A percentile compares a stretch with the other conserved stretches of the same genome.
Evolutionary conservation across 2,797 vertebrate genomes (phyloP).

Genomic region (Parauchenoglanis ngamensis): DNA sequence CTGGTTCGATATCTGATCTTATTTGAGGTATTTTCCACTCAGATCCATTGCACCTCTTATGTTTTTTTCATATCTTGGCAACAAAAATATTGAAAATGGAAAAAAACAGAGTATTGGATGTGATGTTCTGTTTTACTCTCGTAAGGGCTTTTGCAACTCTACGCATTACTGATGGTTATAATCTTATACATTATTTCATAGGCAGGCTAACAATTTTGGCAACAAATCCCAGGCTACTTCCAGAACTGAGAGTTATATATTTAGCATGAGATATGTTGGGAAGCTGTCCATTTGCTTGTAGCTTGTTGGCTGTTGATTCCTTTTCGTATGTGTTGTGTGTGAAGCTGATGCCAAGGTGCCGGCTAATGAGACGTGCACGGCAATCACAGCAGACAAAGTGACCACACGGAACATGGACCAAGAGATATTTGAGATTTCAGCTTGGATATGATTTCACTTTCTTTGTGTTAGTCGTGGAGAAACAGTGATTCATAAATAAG

Average conservation of each 20-base stretch:
- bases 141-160: neutral
- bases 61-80: neutral
- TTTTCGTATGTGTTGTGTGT: slow-evolving; percentile 2
- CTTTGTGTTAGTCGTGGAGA: neutral
- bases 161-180: neutral
- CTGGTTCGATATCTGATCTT: neutral
- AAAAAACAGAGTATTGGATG: neutral
- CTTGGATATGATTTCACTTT: neutral
- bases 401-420: neutral
- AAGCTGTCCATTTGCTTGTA: slow-evolving; percentile 13
- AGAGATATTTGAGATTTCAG: neutral
- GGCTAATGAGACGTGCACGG: slow-evolving; percentile 11
- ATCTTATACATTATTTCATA: neutral
- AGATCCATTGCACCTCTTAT: neutral
- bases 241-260: slow-evolving; percentile 13
- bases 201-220: neutral
- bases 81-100: neutral
- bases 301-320: slow-evolving; percentile 5
- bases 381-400: slow-evolving; percentile 4
- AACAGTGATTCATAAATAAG: neutral
- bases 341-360: slow-evolving; percentile 25
- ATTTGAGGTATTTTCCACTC: neutral
- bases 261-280: slow-evolving; percentile 19
- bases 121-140: neutral
- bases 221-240: slow-evolving; percentile 3